These are phyloP conservation scores for Rachycentron canadum DNA, from an alignment of 2,797 vertebrate species.

Conservation along the genomic window DNA sequence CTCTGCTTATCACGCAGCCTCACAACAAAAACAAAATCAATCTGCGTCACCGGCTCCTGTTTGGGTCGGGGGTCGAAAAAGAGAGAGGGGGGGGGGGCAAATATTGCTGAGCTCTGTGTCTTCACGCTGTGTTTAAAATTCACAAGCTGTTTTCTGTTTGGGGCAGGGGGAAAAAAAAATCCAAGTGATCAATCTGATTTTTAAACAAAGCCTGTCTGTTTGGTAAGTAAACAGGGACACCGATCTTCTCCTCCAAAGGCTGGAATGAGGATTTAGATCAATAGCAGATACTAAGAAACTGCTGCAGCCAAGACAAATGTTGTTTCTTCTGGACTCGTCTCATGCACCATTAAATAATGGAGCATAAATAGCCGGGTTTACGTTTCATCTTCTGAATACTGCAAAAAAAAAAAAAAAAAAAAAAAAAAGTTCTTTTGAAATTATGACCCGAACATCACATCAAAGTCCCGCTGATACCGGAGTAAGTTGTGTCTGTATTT, in stretches of 20 bases:
- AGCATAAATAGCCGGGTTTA: conserved; percentile 44
- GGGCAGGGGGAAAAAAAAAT: conserved; percentile 9
- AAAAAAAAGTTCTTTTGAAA: conserved; percentile 47
- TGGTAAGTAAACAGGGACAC: conserved; percentile 5
- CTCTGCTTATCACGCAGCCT: conserved; percentile 64
- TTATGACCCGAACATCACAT: conserved; percentile 36
- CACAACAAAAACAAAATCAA: conserved; percentile 77
- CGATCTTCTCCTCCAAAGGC: conserved; percentile 44
- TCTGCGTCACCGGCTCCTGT: conserved; percentile 64
- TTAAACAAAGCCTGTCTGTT: conserved; percentile 65
- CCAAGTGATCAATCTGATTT: conserved; percentile 66
- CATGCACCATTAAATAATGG: conserved; percentile 58
- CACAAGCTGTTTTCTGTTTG: conserved; percentile 24
- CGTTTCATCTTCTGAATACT: conserved; percentile 54
- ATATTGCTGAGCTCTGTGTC: conserved; percentile 50
- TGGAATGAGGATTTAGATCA: conserved; percentile 46
- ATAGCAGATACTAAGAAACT: conserved; percentile 43
- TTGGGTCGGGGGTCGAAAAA: conserved; percentile 47
- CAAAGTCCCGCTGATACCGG: conserved; percentile 46
- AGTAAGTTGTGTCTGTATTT: conserved; percentile 6
- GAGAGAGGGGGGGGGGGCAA: conserved; percentile 12
- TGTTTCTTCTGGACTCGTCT: conserved; percentile 32
- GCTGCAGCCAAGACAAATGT: conserved; percentile 52
- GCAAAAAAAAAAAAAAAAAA: conserved; percentile 20
- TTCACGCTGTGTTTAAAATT: conserved; percentile 50